These are phyloP conservation scores for Phymanthus crucifer DNA, from an alignment of 92 coral and sea anemone genomes.

Conservation along the genomic window DNA sequence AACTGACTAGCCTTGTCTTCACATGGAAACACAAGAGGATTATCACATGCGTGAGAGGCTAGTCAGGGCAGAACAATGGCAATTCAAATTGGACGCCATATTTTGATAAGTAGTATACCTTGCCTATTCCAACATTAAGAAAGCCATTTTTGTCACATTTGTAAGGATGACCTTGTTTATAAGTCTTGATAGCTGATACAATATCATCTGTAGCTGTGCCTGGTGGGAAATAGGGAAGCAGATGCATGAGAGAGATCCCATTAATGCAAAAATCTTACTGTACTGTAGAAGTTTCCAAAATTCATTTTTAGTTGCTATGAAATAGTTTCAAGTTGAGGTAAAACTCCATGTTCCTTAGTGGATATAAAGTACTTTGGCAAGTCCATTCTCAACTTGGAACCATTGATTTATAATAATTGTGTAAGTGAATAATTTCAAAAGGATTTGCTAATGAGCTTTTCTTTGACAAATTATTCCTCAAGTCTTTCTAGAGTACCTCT, in stretches of 20 bases:
- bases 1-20: too few relatives aligned
- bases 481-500: conserved; percentile 54
- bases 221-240: conserved; percentile 3
- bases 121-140: conserved; percentile 79
- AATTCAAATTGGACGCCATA: not conserved
- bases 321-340: not conserved
- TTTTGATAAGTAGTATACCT: conserved; percentile 37
- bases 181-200: conserved; percentile 73
- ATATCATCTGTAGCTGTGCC: conserved; percentile 93
- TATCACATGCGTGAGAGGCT: too few relatives aligned
- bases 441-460: not conserved
- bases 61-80: too few relatives aligned
- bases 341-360: not conserved
- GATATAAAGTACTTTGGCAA: not conserved
- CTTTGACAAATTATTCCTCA: not conserved
- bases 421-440: not conserved
- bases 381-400: not conserved
- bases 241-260: not conserved
- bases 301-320: not conserved
- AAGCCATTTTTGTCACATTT: conserved; percentile 82
- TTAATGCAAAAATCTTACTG: too few relatives aligned
- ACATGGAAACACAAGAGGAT: too few relatives aligned
- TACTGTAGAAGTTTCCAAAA: not conserved
- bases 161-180: conserved; percentile 86
- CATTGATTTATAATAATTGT: not conserved